Evolutionary conservation across 53 echinoderm and acorn worm genomes (phyloP), one percentile per base, ranked within the genome.

Genomic region (Temnopleurus reevesii): DNA sequence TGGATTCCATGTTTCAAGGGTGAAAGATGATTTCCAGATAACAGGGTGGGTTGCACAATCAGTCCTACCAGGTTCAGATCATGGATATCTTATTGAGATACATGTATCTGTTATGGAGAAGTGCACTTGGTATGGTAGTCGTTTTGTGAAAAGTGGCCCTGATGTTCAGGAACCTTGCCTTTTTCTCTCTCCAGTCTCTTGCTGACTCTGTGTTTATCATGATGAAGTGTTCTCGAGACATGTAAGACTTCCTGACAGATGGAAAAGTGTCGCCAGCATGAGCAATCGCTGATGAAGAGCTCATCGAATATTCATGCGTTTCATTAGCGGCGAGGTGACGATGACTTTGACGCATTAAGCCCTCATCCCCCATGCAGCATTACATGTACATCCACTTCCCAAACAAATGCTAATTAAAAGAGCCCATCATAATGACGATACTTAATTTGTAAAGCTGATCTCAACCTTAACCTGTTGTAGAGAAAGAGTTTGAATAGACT

Each of bases 201-300:
- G 71, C 71, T 71, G 71, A 71, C 71, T 36, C 36, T 9, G 7
- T 3, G 41, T 71, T 41, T 21, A 41, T 71, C 71, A 71, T 41
- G 58, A 58, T 58, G 21, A 23, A 57, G 58, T 26, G 26, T 35
- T 66, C 18, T 38, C 4, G 5, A 38, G 41, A 71, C 71, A 15
- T 23, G n/a, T 71, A 41, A 71, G n/a, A 71, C 71, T 38, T 71
- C 71, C 71, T 71, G 71, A 71, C 71, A 71, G 71, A 71, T 71
- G 71, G 41, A 38, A 71, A 1, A 71, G 71, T 71, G 71, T 71
- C 71, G 71, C 71, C 71, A 71, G 8, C 71, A 41, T 36, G 19
- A 30, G 17, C n/a, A 31, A 30, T 13, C 36, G 71, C 19, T 41
- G 71, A 71, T 49, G 49, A 12, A 38, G 71, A n/a, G 41, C 41